Evolutionary conservation across 2,888 invertebrate species (phyloP).

Genomic region (Zaprionus obscuricornis): DNA sequence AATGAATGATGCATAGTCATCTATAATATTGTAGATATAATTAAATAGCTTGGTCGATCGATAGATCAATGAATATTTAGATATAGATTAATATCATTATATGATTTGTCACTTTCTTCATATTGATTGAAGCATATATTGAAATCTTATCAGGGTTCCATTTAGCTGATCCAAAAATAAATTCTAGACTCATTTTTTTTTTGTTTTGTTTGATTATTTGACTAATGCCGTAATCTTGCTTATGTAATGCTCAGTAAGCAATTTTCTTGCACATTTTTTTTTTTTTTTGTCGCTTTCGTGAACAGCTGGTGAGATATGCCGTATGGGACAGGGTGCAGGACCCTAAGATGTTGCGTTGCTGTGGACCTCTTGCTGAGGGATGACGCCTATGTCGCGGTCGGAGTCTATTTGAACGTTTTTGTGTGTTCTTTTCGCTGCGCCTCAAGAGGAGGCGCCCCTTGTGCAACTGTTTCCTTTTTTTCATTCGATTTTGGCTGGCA

Average conservation of each 20-base stretch:
- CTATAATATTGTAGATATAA: too few relatives aligned
- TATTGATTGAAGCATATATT: too few relatives aligned
- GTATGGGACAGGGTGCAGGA: constrained; percentile 15
- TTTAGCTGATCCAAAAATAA: too few relatives aligned
- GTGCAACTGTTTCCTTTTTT: constrained; percentile 65
- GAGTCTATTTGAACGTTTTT: constrained; percentile 26
- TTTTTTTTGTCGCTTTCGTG: constrained; percentile 16
- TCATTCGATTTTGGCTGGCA: constrained; percentile 10
- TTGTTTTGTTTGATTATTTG: too few relatives aligned
- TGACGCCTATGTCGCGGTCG: constrained; percentile 62
- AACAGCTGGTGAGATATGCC: constrained; percentile 49
- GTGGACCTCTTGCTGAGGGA: constrained; percentile 63
- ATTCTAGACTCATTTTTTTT: too few relatives aligned
- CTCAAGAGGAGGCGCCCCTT: constrained; percentile 47
- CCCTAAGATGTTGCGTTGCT: constrained; percentile 34
- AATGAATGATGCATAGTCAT: too few relatives aligned
- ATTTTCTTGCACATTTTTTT: constrained; percentile 5
- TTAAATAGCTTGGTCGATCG: too few relatives aligned
- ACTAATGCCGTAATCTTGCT: constrained; percentile 25
- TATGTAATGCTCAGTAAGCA: constrained; percentile 27
- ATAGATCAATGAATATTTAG: too few relatives aligned
- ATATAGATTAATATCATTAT: too few relatives aligned
- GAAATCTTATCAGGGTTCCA: too few relatives aligned
- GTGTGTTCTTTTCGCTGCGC: constrained; percentile 67
- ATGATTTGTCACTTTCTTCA: too few relatives aligned